phyloP scores from a whole-genome alignment of 2,113 vertebrate genomes.

The Gambusia holbrooki region DNA sequence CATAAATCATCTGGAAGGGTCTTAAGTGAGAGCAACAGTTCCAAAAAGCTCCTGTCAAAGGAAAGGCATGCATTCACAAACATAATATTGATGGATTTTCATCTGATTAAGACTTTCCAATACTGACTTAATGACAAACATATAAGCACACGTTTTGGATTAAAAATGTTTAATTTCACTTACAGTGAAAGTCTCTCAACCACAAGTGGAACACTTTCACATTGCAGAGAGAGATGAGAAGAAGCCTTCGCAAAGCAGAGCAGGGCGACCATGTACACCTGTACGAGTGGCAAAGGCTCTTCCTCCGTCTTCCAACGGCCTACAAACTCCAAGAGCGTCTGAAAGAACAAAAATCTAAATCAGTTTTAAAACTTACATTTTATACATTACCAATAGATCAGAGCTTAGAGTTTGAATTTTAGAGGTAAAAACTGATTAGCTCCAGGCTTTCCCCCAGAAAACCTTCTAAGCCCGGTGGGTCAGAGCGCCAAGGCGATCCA shows the following conservation, averaged over 20 bases:
- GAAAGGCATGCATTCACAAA: neutral
- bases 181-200: slow-evolving; percentile 92
- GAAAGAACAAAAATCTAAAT: slow-evolving; percentile 2
- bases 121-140: neutral
- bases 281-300: slow-evolving; percentile 88
- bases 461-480: no score
- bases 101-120: neutral
- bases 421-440: no score
- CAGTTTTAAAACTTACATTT: no score
- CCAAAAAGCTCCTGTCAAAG: slow-evolving; percentile 89
- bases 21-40: slow-evolving; percentile 90
- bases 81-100: neutral
- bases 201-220: slow-evolving; percentile 91
- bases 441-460: no score
- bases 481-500: no score
- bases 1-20: slow-evolving; percentile 88
- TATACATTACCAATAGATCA: no score
- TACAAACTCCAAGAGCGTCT: slow-evolving; percentile 93
- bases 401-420: no score
- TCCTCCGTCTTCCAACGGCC: slow-evolving; percentile 90
- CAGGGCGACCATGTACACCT: slow-evolving; percentile 90
- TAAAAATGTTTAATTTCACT: slow-evolving; percentile 73
- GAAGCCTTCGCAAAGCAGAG: slow-evolving; percentile 89
- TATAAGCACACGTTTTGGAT: neutral
- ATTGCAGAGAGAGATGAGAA: slow-evolving; percentile 86